Evolutionary conservation across 2,888 invertebrate species (phyloP).

Genomic region (Chaetogeoica ovagalla): DNA sequence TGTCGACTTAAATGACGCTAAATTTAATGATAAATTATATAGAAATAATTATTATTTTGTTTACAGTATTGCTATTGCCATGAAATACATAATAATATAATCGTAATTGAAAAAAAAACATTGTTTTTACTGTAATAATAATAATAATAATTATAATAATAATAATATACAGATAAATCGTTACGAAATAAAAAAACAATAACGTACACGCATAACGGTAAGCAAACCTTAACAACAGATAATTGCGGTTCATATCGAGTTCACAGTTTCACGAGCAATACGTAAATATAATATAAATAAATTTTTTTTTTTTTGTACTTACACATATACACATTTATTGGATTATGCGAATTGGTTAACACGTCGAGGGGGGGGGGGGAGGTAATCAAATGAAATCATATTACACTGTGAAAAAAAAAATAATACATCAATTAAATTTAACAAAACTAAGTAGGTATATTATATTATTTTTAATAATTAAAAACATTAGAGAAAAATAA

Average conservation of each 20-base stretch:
- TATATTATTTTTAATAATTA: slow-evolving; percentile 1
- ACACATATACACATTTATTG: neutral
- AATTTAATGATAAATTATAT: neutral
- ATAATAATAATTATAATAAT: neutral
- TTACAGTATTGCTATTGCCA: neutral
- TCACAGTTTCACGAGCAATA: neutral
- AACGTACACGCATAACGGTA: neutral
- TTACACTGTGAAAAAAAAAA: neutral
- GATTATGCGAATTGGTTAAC: neutral
- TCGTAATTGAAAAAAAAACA: neutral
- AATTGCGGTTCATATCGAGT: neutral
- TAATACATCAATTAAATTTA: slow-evolving; percentile 12
- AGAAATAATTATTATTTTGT: neutral
- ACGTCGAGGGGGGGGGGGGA: too few relatives aligned
- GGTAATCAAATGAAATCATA: slow-evolving; percentile 11
- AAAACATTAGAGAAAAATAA: slow-evolving; percentile 7
- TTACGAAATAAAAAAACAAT: neutral
- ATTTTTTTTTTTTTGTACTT: slow-evolving; percentile 2
- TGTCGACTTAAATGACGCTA: neutral
- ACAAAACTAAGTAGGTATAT: slow-evolving; percentile 16
- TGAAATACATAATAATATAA: neutral
- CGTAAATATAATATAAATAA: neutral
- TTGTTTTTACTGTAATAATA: slow-evolving; percentile 1
- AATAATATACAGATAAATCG: slow-evolving; percentile 40
- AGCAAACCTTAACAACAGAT: slow-evolving; percentile 4